These are phyloP conservation scores for Hirtodrosophila confusa DNA, from an alignment of 2,888 invertebrate species.

Conservation along the genomic window DNA sequence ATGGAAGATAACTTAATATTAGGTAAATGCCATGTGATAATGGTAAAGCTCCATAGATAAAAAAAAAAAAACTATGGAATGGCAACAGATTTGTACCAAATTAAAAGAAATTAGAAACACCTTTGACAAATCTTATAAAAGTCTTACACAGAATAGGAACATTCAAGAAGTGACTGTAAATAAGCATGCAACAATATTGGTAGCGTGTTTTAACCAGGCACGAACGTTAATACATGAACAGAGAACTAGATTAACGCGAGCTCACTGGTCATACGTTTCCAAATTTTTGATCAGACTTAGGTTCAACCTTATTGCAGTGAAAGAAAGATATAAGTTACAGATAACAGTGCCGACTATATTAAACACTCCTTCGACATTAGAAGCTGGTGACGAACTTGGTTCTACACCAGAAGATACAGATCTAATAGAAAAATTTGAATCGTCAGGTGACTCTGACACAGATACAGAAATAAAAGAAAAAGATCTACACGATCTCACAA, in stretches of 20 bases:
- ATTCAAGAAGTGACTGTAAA: background rate
- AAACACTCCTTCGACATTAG: background rate
- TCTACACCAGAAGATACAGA: background rate
- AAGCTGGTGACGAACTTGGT: background rate
- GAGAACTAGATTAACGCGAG: too few species aligned
- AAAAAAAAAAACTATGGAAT: background rate
- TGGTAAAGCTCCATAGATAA: background rate
- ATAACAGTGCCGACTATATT: slow-evolving; percentile 2
- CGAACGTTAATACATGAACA: background rate
- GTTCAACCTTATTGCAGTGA: background rate
- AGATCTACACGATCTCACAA: background rate
- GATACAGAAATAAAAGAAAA: background rate
- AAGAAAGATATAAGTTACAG: slow-evolving; percentile 2
- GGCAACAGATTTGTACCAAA: slow-evolving; percentile 1
- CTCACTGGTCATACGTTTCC: background rate
- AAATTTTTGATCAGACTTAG: background rate
- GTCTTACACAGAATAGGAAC: background rate
- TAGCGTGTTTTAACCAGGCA: slow-evolving; percentile 1
- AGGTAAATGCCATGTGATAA: too few species aligned
- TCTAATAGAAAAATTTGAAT: too few species aligned
- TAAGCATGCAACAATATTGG: background rate
- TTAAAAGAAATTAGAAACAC: background rate
- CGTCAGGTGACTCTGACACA: too few species aligned
- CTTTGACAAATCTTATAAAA: background rate
- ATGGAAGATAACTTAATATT: too few species aligned